Base-by-base conservation (phyloP, 2,113 vertebrate species). In the Crotalus horridus region DNA sequence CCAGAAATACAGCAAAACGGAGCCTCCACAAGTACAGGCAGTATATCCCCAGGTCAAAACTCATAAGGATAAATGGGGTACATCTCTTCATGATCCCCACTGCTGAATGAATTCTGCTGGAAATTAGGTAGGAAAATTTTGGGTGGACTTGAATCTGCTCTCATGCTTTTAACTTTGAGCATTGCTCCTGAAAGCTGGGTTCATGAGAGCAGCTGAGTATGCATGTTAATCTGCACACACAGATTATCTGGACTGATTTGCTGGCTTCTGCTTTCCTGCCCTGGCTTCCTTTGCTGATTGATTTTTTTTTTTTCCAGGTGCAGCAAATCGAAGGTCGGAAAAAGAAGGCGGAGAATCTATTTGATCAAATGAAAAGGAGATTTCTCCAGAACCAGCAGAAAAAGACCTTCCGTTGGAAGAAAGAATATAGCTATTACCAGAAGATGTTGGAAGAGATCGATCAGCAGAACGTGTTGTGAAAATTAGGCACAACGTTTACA, bases 371-470 rank as follows among this genome's bases (percentile, higher is more conserved):
- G 91, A 94, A 90, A 87, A 96, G 96, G 89, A 97, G 97, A 93
- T 97, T 98, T 94, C 0, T 96, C 94, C 92, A 33, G 0, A 96
- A 97, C 2, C 96, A 97, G 92, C 94, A 97, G 74, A 95, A 91
- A 51, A 97, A 96, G 92, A 64, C 90, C 74, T 59, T 0, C 0
- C 88, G 2, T 15, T 96, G 96, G 97, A 93, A 86, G 55, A 93
- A 85, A 53, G 95, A 94, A 0, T 92, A 86, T 0, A 3, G 90
- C 43, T 69, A 24, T 21, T 94, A 95, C 43, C 91, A 59, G 64
- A 95, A 89, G 9, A 95, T 96, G 24, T 74, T 98, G 95, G 90
- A 92, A 46, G 93, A 64, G 92, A 74, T 96, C 3, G 90, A 89
- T 1, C 39, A 93, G 90, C 90, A 51, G 8, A 48, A 20, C 0